Conservation (phyloP, 2,888 invertebrate species). For the Campopleginae sp. region DNA sequence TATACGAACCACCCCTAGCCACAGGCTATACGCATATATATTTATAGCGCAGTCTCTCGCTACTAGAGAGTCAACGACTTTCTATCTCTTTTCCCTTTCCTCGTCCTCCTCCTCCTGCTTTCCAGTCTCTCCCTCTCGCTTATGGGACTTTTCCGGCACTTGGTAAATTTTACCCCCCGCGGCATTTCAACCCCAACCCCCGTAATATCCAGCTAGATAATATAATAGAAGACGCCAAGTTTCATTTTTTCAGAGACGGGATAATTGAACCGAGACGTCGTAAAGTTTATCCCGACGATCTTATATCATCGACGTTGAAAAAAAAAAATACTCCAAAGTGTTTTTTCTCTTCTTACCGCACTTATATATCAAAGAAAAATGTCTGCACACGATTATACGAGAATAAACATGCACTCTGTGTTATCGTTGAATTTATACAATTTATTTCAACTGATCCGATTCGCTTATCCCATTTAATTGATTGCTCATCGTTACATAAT, state of each 20-base stretch:
- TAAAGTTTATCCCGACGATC: constrained; percentile 19
- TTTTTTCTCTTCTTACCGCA: background rate
- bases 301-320: background rate
- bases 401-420: background rate
- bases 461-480: background rate
- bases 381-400: background rate
- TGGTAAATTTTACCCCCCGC: constrained; percentile 68
- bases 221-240: constrained; percentile 54
- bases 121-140: constrained; percentile 65
- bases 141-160: constrained; percentile 40
- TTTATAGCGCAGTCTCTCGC: constrained; percentile 8
- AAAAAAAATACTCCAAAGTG: background rate
- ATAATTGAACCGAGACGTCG: constrained; percentile 34
- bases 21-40: constrained; percentile 42
- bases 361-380: constrained; percentile 5
- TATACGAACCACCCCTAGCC: constrained; percentile 69
- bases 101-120: constrained; percentile 1
- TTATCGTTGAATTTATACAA: constrained; percentile 6
- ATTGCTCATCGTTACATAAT: background rate
- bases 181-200: constrained; percentile 71
- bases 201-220: constrained; percentile 47
- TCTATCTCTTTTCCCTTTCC: constrained; percentile 43
- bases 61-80: constrained; percentile 20
- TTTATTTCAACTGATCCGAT: background rate
- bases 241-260: constrained; percentile 8